Conservation (phyloP, 1,140 invertebrate genomes). For the Aphelenchoides avenae region DNA sequence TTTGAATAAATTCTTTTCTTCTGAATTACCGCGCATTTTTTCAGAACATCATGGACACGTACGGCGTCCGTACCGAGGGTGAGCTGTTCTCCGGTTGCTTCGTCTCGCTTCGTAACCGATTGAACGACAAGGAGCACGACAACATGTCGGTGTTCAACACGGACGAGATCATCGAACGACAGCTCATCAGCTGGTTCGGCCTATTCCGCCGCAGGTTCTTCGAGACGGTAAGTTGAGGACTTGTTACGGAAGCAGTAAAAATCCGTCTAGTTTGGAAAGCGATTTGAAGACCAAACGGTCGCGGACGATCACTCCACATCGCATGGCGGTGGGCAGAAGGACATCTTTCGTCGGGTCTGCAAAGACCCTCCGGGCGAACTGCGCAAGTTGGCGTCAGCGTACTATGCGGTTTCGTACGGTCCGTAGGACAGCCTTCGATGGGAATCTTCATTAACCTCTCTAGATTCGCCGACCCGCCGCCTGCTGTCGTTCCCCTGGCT, state of each 20-base stretch:
- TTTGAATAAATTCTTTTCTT: neutral
- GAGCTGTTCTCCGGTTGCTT: constrained; percentile 44
- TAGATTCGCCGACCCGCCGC: constrained; percentile 20
- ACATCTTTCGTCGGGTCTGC: constrained; percentile 24
- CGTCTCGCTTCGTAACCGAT: constrained; percentile 29
- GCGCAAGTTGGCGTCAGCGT: constrained; percentile 34
- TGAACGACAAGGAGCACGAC: constrained; percentile 40
- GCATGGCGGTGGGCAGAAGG: constrained; percentile 10
- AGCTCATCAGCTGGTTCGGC: constrained; percentile 27
- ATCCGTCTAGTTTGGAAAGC: constrained; percentile 22
- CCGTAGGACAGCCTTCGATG: neutral
- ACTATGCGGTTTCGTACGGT: constrained; percentile 36
- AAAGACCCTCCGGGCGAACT: constrained; percentile 31
- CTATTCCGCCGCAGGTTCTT: constrained; percentile 30
- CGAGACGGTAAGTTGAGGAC: too few relatives aligned
- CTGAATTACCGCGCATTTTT: constrained; percentile 9
- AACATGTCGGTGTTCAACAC: constrained; percentile 41
- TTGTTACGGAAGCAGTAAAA: too few relatives aligned
- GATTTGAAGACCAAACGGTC: constrained; percentile 29
- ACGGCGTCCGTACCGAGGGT: constrained; percentile 49
- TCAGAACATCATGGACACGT: constrained; percentile 48
- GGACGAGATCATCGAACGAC: constrained; percentile 36
- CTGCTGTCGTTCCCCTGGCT: constrained; percentile 44
- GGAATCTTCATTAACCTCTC: too few relatives aligned
- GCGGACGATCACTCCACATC: constrained; percentile 2